Conservation (phyloP, 2,888 invertebrate genomes). For the Halictus quadricinctus region DNA sequence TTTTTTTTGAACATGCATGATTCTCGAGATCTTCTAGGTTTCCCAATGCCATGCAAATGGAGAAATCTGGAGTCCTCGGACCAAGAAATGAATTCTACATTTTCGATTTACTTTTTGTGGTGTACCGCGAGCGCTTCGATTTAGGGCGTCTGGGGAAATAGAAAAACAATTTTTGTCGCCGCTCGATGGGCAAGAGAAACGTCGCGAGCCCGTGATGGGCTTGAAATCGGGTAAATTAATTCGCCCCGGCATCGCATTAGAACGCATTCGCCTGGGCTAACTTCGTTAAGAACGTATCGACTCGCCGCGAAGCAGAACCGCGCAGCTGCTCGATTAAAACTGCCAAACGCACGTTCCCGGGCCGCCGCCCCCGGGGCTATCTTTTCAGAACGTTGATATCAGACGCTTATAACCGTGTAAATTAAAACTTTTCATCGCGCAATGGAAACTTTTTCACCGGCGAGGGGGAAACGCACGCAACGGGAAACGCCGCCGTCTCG, state of each 20-base stretch:
- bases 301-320: constrained; percentile 34
- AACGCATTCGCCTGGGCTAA: constrained; percentile 15
- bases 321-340: constrained; percentile 56
- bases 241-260: constrained; percentile 24
- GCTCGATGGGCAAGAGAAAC: neutral
- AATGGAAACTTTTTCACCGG: constrained; percentile 44
- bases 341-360: constrained; percentile 47
- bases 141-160: too few relatives aligned
- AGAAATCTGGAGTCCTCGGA: too few relatives aligned
- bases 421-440: constrained; percentile 60
- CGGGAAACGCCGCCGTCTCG: neutral
- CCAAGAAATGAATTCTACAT: neutral
- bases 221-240: constrained; percentile 38
- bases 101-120: neutral
- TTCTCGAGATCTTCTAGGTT: too few relatives aligned
- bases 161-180: neutral
- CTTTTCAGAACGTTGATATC: constrained; percentile 43
- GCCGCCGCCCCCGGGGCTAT: constrained; percentile 40
- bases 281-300: constrained; percentile 53
- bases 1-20: too few relatives aligned
- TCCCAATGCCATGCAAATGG: neutral
- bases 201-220: neutral
- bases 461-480: constrained; percentile 33
- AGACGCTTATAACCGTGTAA: constrained; percentile 52
- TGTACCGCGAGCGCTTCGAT: too few relatives aligned